Base-by-base conservation (phyloP, 1,140 invertebrate genomes). In the Heterodera carotae region DNA sequence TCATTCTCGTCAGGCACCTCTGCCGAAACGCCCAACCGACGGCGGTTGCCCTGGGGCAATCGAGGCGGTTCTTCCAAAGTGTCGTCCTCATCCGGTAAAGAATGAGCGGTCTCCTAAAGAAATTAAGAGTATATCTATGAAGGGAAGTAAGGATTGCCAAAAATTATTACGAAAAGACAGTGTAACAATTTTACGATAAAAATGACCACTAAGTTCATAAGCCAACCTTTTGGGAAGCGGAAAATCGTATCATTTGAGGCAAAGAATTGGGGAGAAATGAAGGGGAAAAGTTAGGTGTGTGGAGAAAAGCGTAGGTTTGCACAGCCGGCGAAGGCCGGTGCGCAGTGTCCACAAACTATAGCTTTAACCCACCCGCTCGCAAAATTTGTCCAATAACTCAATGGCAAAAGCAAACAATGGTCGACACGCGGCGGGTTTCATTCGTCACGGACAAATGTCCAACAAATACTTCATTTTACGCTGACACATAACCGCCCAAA, bases 11-110 rank as follows among this genome's bases (percentile, higher is more conserved):
- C 83, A 22, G 83, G 83, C 29, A 84, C 83, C 80, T 87, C 85
- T 33, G 85, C 86, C 33, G 85, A 87, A 27, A 87, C 86, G 53
- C 84, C 85, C 53, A 88, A 76, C 76, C 85, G 75, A 31, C 85
- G 77, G 43, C 86, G 80, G 62, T 76, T 78, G 22, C 77, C 72
- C 74, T 81, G 80, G 29, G 83, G 83, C 56, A 84, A 36, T 25
- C 73, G 75, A 60, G 84, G 86, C 34, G 83, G 83, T 72, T 88
- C 85, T 18, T 87, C 81, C 68, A 88, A 71, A 34, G 84, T 85
- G 70, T 87, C 85, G 66, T 86, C 85, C 43, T 87, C 85, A 39
- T 87, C 85, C 10, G 74, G 68, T 33, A 75, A 74, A 8, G 27
- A 53, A 66, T 76, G 67, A 6, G 43, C 64, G 18, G 60, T 76